A percentile compares a stretch with the other conserved stretches of the same genome.
Evolutionary conservation across 2,888 invertebrate species (phyloP).

Genomic region (Diadromus collaris): DNA sequence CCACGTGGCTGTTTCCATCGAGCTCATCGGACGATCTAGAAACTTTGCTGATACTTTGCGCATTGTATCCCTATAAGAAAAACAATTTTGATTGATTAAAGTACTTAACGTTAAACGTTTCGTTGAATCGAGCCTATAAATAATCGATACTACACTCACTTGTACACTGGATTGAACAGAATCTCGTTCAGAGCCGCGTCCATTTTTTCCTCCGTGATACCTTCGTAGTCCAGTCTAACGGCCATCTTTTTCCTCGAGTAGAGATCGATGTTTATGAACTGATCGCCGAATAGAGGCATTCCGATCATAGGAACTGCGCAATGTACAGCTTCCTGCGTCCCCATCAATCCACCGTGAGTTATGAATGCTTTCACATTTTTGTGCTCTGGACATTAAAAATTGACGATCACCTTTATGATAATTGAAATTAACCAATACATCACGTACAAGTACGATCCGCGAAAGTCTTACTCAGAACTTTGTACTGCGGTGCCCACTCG

Average conservation of each 20-base stretch:
- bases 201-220: constrained; percentile 65
- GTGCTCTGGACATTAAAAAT: constrained; percentile 66
- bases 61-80: constrained; percentile 12
- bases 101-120: background rate
- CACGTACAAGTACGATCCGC: background rate
- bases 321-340: constrained; percentile 67
- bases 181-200: constrained; percentile 66
- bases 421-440: background rate
- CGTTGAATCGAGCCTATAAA: background rate
- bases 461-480: constrained; percentile 67
- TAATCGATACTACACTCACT: constrained; percentile 39
- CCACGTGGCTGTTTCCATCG: constrained; percentile 50
- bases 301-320: constrained; percentile 69
- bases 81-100: background rate
- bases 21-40: constrained; percentile 38
- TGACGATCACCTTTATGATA: background rate
- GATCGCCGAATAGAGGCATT: constrained; percentile 69
- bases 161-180: constrained; percentile 68
- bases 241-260: constrained; percentile 67
- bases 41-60: constrained; percentile 17
- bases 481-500: constrained; percentile 71
- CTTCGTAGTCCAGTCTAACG: constrained; percentile 58
- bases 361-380: constrained; percentile 76
- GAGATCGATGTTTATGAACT: constrained; percentile 68
- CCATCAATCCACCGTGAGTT: constrained; percentile 70